Base-by-base conservation (phyloP, 2,888 invertebrate genomes). In the Elmis aenea region DNA sequence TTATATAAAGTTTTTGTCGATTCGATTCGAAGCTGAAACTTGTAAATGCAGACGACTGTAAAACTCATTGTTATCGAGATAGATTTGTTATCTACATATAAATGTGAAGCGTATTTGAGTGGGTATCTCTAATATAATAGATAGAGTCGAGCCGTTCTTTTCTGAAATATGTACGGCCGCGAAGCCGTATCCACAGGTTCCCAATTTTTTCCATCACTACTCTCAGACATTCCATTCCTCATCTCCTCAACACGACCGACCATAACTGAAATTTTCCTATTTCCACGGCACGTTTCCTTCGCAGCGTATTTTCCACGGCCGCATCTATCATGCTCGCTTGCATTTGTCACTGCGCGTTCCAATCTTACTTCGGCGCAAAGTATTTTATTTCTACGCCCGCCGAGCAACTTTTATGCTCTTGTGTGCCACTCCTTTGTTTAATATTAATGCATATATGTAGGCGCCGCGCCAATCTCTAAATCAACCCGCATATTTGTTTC, bases 231-330 rank as follows among this genome's bases (percentile, higher is more conserved):
- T 38, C 36, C 41, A 46, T 48, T 38, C 36, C 31, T 46, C 37
- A 44, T 44, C 36, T 41, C 35, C 45, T 37, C 35, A 27, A 27
- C 26, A 34, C 33, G 14, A 16, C 29, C 32, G 24, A 33, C 39
- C 43, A 43, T 48, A 44, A 45, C 42, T 40, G 40, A 45, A 46
- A 48, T 34, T 46, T 46, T 46, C 45, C 43, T 46, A 48, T 48
- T 48, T 46, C 48, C 46, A 44, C 28, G 29, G 33, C 31, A 27
- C 38, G 37, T 46, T 48, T 45, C 36, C 38, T 36, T 42, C 42
- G 39, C 38, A 34, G 38, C 35, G 44, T 42, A 38, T 39, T 45
- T 42, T 41, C 33, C 41, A 38, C 30, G 26, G 36, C 38, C 28
- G 40, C 45, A 49, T 49, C 40, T 36, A 49, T 49, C 49, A 46